Evolutionary conservation across 2,113 vertebrate species (phyloP).

Genomic region (Menura novaehollandiae): DNA sequence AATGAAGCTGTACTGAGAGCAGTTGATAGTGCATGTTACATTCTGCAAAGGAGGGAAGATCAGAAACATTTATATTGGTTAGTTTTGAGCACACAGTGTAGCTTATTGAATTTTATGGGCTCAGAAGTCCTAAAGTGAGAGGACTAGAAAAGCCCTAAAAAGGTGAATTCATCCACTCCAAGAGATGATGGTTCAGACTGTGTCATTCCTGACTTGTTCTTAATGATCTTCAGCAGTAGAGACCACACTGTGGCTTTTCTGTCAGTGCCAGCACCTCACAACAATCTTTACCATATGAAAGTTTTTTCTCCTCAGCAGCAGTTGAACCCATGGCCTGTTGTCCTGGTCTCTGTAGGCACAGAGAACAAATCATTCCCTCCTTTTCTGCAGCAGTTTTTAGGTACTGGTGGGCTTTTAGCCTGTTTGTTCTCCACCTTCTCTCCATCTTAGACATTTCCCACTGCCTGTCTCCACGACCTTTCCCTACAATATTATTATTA

Average conservation of each 20-base stretch:
- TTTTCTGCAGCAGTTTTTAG: not conserved
- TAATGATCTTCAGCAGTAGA: not conserved
- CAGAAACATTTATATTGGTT: not conserved
- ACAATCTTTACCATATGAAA: not conserved
- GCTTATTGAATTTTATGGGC: not conserved
- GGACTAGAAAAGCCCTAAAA: not conserved
- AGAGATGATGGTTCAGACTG: not conserved
- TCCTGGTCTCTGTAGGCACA: not conserved
- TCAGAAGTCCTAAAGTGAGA: not conserved
- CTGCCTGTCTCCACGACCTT: not conserved
- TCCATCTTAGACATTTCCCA: not conserved
- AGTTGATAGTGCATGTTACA: not conserved
- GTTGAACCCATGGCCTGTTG: not conserved
- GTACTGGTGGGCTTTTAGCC: not conserved
- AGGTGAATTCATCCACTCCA: not conserved
- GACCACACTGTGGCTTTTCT: not conserved
- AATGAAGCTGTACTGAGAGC: not conserved
- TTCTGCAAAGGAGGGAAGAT: not conserved
- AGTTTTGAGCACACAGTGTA: not conserved
- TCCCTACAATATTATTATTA: not conserved
- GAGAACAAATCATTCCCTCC: not conserved
- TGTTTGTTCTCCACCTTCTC: not conserved
- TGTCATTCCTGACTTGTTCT: not conserved
- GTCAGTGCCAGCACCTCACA: not conserved
- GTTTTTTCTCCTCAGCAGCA: not conserved